Evolutionary conservation across 64 coral and sea anemone genomes (phyloP).

Genomic region (Dendrophyllia cribrosa): DNA sequence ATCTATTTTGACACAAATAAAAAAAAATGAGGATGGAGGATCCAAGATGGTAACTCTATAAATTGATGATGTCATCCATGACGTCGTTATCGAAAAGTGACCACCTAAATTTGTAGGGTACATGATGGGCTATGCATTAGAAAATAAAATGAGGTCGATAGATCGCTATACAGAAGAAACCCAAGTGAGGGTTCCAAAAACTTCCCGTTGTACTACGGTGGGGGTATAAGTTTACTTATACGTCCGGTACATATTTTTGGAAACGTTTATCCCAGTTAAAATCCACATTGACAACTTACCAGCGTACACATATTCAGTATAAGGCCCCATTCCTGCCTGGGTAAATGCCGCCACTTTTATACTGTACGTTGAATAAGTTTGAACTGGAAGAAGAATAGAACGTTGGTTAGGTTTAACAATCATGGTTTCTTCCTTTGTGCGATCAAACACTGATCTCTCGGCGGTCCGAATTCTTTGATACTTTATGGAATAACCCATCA

Average conservation of each 20-base stretch:
- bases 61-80: too few species aligned
- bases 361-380: slow-evolving; percentile 28
- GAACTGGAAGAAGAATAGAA: neutral
- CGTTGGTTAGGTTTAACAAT: neutral
- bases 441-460: neutral
- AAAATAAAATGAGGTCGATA: too few species aligned
- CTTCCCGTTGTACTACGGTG: neutral
- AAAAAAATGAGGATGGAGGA: too few species aligned
- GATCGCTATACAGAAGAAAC: neutral
- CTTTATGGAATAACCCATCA: slow-evolving; percentile 65
- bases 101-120: too few species aligned
- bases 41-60: too few species aligned
- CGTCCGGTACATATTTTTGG: neutral
- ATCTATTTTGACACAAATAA: too few species aligned
- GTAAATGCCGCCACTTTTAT: slow-evolving; percentile 57
- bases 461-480: slow-evolving; percentile 47
- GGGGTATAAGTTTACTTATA: neutral
- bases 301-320: slow-evolving; percentile 15
- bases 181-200: neutral
- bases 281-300: slow-evolving; percentile 34
- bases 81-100: too few species aligned
- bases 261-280: neutral
- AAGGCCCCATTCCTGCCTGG: slow-evolving; percentile 36
- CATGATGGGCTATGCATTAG: too few species aligned
- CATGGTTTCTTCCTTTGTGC: neutral